Conservation (phyloP, 92 coral and sea anemone genomes). For the Parazoanthus darwini region DNA sequence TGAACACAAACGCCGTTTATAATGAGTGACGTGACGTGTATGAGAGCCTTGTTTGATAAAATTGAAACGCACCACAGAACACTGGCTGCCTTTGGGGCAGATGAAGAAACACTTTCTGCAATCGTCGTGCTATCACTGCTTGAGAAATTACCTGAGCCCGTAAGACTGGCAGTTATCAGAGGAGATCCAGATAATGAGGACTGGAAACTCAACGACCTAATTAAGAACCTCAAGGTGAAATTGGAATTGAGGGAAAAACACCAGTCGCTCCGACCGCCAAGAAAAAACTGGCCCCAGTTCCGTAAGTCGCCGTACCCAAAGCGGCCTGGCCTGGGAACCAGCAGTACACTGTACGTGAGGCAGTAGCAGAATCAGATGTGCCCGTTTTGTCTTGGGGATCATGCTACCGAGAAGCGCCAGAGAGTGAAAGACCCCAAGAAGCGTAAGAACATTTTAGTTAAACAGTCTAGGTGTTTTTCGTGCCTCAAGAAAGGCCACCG, state of each 20-base stretch:
- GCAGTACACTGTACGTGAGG: background rate
- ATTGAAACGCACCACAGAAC: conserved; percentile 31
- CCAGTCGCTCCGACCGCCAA: conserved; percentile 8
- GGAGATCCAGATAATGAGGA: conserved; percentile 16
- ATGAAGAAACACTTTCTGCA: background rate
- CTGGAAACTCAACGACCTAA: conserved; percentile 7
- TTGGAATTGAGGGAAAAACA: conserved; percentile 9
- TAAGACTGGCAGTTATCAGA: conserved; percentile 7
- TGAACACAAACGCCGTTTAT: conserved; percentile 2
- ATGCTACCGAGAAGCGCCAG: background rate
- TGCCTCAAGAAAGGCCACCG: background rate
- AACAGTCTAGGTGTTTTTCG: background rate
- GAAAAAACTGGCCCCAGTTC: conserved; percentile 10
- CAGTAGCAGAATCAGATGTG: background rate
- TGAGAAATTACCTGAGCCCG: background rate
- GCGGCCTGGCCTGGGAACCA: conserved; percentile 9
- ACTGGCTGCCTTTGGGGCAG: conserved; percentile 18
- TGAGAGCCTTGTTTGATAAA: background rate
- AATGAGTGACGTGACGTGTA: background rate
- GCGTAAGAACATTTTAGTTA: conserved; percentile 9
- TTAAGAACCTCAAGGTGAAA: background rate
- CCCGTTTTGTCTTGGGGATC: conserved; percentile 28
- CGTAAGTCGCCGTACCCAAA: background rate
- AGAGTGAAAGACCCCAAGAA: background rate
- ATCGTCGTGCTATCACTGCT: background rate